These are phyloP conservation scores for Plagodis pulveraria DNA, from an alignment of 2,888 invertebrate genomes.

Conservation along the genomic window DNA sequence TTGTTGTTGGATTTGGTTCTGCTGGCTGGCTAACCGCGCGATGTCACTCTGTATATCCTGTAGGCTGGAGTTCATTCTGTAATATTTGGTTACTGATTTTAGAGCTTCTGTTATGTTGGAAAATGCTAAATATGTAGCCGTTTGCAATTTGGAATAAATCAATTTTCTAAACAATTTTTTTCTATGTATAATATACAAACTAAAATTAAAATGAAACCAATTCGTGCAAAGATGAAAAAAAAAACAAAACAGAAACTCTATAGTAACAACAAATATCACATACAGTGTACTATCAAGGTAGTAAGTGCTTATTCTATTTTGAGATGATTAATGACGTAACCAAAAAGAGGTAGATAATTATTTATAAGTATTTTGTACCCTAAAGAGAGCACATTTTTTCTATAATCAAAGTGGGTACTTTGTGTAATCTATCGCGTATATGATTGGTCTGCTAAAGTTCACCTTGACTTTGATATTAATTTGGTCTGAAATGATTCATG, in stretches of 20 bases:
- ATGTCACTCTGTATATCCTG: constrained; percentile 98
- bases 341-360: too few relatives aligned
- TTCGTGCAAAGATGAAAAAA: not conserved
- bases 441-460: too few relatives aligned
- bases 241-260: constrained; percentile 1
- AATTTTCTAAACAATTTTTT: too few relatives aligned
- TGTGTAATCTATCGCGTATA: too few relatives aligned
- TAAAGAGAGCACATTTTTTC: too few relatives aligned
- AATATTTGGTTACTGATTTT: constrained; percentile 37
- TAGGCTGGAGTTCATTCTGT: constrained; percentile 96
- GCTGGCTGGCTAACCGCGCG: constrained; percentile 93
- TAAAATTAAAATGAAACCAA: not conserved
- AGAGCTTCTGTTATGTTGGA: constrained; percentile 24
- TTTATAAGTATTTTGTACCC: too few relatives aligned
- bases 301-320: not conserved
- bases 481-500: too few relatives aligned
- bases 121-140: not conserved
- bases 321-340: too few relatives aligned
- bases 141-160: too few relatives aligned
- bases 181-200: too few relatives aligned
- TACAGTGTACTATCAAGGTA: not conserved
- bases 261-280: not conserved
- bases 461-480: too few relatives aligned
- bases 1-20: constrained; percentile 75
- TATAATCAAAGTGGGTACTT: too few relatives aligned